These are phyloP conservation scores for Oreocharis arfaki DNA, from an alignment of 2,113 vertebrate species.

Conservation along the genomic window DNA sequence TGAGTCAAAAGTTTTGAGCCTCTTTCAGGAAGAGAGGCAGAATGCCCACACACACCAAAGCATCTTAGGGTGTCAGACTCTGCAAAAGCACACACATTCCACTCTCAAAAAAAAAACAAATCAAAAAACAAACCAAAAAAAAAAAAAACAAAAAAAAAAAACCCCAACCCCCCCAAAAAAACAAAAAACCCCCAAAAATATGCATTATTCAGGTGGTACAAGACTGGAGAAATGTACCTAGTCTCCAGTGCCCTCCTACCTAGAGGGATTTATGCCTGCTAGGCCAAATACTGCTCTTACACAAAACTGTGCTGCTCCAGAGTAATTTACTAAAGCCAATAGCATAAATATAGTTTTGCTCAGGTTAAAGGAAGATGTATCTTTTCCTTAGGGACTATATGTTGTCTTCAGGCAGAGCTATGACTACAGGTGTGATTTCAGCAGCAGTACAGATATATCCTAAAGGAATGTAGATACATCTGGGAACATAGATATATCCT, in stretches of 20 bases:
- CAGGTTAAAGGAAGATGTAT: background rate
- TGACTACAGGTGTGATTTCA: background rate
- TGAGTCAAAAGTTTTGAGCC: background rate
- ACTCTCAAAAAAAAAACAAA: background rate
- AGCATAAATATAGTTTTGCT: background rate
- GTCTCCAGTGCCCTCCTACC: background rate
- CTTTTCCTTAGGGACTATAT: background rate
- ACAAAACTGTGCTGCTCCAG: background rate
- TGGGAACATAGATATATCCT: background rate
- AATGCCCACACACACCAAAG: background rate
- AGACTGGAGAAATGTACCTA: background rate
- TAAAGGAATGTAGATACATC: background rate
- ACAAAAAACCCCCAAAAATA: background rate
- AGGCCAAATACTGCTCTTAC: background rate
- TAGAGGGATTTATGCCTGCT: background rate
- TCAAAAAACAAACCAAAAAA: background rate
- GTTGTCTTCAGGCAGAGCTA: background rate
- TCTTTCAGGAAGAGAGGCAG: background rate
- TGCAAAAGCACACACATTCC: background rate
- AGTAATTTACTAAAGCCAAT: background rate
- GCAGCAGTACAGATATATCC: background rate
- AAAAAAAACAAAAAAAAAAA: background rate
- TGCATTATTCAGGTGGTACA: background rate
- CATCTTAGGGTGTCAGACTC: background rate
- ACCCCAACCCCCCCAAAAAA: no score